These are phyloP conservation scores for Ostrea denselamellosa DNA, from an alignment of 1,140 invertebrate genomes.

Conservation along the genomic window DNA sequence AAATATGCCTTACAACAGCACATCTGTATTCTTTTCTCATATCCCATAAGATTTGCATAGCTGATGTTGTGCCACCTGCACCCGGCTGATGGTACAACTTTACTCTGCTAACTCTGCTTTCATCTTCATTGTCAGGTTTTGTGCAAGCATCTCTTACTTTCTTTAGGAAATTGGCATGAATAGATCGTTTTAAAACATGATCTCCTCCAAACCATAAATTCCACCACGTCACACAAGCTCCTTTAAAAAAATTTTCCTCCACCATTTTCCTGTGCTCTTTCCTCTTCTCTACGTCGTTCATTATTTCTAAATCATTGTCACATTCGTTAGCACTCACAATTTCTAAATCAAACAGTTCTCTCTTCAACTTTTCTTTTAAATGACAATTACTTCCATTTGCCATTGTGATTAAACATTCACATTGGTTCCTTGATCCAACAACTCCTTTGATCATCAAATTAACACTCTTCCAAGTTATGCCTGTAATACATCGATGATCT, in stretches of 20 bases:
- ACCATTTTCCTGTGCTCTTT: constrained; percentile 41
- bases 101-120: constrained; percentile 59
- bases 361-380: constrained; percentile 60
- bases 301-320: constrained; percentile 46
- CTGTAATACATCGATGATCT: constrained; percentile 52
- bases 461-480: constrained; percentile 62
- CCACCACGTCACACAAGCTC: constrained; percentile 63
- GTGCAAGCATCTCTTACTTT: constrained; percentile 53
- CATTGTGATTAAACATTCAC: constrained; percentile 56
- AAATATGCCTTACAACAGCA: constrained; percentile 64
- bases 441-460: constrained; percentile 55
- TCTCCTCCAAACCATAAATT: constrained; percentile 64
- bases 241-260: constrained; percentile 65
- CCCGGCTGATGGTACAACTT: constrained; percentile 67
- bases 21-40: constrained; percentile 63
- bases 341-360: constrained; percentile 64
- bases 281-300: constrained; percentile 42
- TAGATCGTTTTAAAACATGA: constrained; percentile 64
- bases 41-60: constrained; percentile 68
- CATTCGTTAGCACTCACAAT: constrained; percentile 63
- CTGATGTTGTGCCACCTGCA: constrained; percentile 68
- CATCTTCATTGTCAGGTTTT: constrained; percentile 55
- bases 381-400: constrained; percentile 58
- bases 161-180: constrained; percentile 50
- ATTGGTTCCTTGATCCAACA: constrained; percentile 29